phyloP scores from a whole-genome alignment of 53 echinoderm and acorn worm genomes.

The Antedon mediterranea region DNA sequence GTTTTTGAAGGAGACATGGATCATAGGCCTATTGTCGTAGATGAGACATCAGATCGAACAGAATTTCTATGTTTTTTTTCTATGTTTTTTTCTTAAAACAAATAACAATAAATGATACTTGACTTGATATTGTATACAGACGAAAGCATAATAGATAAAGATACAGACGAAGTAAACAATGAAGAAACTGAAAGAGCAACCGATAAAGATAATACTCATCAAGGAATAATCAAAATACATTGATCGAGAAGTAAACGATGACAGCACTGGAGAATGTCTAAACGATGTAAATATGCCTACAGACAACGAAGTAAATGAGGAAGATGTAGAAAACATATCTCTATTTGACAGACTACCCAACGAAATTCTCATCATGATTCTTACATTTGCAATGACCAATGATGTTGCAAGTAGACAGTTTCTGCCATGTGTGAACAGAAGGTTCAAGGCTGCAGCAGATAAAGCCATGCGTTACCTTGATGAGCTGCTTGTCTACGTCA shows the following conservation, averaged over 20 bases:
- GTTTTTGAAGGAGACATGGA: conserved; percentile 8
- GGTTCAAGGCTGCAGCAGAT: conserved; percentile 1
- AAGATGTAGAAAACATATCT: not conserved
- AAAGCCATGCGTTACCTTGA: not conserved
- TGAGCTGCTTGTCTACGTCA: not conserved
- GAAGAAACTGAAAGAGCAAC: not conserved
- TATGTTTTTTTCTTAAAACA: too few relatives aligned
- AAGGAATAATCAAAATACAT: too few relatives aligned
- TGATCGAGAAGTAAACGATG: not conserved
- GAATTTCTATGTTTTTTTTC: too few relatives aligned
- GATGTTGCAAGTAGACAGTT: conserved; percentile 6
- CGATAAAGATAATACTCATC: too few relatives aligned
- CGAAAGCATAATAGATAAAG: not conserved
- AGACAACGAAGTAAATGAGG: not conserved
- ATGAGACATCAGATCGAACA: not conserved
- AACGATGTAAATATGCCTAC: not conserved
- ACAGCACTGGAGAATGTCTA: not conserved
- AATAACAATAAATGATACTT: too few relatives aligned
- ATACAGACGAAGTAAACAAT: not conserved
- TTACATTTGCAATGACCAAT: not conserved
- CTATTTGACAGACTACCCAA: too few relatives aligned
- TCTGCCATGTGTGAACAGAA: conserved; percentile 4
- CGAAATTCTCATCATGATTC: too few relatives aligned
- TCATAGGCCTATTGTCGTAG: not conserved
- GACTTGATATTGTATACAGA: too few relatives aligned